Conservation (phyloP, 2,888 invertebrate species). For the Coecobrya sp. region DNA sequence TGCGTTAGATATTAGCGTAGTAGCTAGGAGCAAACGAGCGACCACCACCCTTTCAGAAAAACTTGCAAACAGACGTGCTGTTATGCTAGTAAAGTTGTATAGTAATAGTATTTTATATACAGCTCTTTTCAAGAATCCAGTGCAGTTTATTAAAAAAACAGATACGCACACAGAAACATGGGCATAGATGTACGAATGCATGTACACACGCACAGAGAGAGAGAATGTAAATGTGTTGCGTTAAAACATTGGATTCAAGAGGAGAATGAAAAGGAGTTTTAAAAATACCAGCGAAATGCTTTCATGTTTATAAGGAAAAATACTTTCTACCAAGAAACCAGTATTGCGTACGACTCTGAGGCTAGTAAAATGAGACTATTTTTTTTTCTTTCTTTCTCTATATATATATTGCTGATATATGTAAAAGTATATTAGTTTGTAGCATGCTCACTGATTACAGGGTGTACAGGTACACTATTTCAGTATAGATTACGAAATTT, state of each 20-base stretch:
- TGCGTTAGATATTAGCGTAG: constrained; percentile 54
- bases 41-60: constrained; percentile 66
- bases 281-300: constrained; percentile 24
- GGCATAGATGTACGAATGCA: not conserved
- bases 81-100: not conserved
- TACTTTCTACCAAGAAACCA: not conserved
- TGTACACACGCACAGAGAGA: too few relatives aligned
- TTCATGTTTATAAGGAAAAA: not conserved
- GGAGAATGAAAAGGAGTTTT: not conserved
- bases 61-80: constrained; percentile 70
- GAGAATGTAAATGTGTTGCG: not conserved
- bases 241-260: not conserved
- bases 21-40: not conserved
- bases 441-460: not conserved
- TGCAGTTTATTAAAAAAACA: not conserved
- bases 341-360: too few relatives aligned
- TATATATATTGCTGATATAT: too few relatives aligned
- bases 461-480: too few relatives aligned
- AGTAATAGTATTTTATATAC: not conserved
- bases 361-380: too few relatives aligned
- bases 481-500: too few relatives aligned
- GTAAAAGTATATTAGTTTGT: not conserved
- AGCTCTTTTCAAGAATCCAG: constrained; percentile 6
- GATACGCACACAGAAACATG: not conserved
- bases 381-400: too few relatives aligned